Percentiles rank a stretch among this genome's conserved stretches.
phyloP scores from a whole-genome alignment of 2,797 vertebrate species.

The Argyrosomus regius region DNA sequence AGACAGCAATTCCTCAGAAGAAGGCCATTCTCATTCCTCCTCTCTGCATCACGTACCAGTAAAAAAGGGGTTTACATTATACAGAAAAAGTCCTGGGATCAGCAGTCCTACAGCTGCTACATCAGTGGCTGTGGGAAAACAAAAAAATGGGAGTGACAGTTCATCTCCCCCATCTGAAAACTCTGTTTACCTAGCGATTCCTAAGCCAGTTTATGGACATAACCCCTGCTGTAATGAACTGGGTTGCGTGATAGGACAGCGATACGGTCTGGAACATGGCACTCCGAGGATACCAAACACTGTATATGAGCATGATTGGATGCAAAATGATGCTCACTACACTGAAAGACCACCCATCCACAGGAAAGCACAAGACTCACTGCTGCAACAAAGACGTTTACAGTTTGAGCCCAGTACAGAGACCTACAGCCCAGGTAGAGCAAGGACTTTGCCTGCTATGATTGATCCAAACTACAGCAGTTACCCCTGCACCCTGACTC shows the following conservation, averaged over 20 bases:
- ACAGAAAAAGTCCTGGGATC: conserved; percentile 70
- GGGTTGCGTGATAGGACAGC: conserved; percentile 80
- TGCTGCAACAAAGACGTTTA: conserved; percentile 75
- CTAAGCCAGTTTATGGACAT: conserved; percentile 90
- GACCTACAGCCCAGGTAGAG: conserved; percentile 67
- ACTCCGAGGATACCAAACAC: conserved; percentile 63
- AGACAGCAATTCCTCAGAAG: conserved; percentile 78
- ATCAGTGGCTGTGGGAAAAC: conserved; percentile 62
- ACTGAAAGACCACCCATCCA: conserved; percentile 63
- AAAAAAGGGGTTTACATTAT: conserved; percentile 79
- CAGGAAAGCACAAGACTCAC: conserved; percentile 69
- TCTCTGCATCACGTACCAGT: conserved; percentile 60
- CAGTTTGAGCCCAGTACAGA: conserved; percentile 70
- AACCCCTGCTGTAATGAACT: conserved; percentile 85
- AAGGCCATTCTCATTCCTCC: conserved; percentile 70
- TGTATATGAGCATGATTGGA: conserved; percentile 79
- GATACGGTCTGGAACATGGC: conserved; percentile 74
- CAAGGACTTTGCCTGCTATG: conserved; percentile 62
- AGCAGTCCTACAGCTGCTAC: conserved; percentile 67
- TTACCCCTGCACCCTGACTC: conserved; percentile 74
- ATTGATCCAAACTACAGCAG: conserved; percentile 77
- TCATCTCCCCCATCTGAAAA: conserved; percentile 64
- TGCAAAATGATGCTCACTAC: conserved; percentile 66
- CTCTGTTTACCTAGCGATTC: conserved; percentile 84
- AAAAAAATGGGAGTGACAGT: conserved; percentile 48